Conservation (phyloP, 2,797 vertebrate genomes). For the Sebastes iracundus region DNA sequence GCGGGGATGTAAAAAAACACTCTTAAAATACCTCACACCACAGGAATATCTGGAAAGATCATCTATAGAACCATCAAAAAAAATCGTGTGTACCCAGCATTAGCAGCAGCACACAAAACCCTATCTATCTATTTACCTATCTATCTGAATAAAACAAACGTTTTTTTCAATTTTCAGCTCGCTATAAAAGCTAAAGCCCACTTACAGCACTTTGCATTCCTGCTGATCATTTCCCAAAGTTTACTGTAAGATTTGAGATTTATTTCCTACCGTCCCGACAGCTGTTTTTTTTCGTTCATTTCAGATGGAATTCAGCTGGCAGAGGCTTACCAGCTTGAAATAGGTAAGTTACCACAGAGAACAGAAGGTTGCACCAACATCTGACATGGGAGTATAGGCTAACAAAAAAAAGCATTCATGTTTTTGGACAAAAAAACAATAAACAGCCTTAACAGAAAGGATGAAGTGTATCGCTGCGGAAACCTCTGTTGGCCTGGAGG, state of each 20-base stretch:
- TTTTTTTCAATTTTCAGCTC: background rate
- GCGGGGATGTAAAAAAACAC: too few relatives aligned
- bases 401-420: background rate
- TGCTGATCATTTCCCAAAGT: constrained; percentile 27
- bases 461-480: background rate
- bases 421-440: background rate
- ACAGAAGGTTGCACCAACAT: background rate
- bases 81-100: background rate
- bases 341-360: background rate
- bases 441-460: background rate
- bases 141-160: background rate
- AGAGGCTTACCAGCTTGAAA: constrained; percentile 22
- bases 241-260: constrained; percentile 47
- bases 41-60: too few relatives aligned
- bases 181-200: constrained; percentile 4
- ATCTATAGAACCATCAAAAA: too few relatives aligned
- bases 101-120: background rate
- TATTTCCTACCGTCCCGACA: constrained; percentile 34
- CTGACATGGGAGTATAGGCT: background rate
- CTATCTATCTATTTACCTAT: background rate
- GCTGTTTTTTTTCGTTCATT: constrained; percentile 36
- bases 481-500: too few relatives aligned
- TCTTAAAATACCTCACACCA: too few relatives aligned
- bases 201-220: background rate
- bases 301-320: constrained; percentile 25